Percentiles rank a stretch among this genome's conserved stretches.
Conservation (phyloP, 2,113 vertebrate genomes). For the Nestor notabilis region DNA sequence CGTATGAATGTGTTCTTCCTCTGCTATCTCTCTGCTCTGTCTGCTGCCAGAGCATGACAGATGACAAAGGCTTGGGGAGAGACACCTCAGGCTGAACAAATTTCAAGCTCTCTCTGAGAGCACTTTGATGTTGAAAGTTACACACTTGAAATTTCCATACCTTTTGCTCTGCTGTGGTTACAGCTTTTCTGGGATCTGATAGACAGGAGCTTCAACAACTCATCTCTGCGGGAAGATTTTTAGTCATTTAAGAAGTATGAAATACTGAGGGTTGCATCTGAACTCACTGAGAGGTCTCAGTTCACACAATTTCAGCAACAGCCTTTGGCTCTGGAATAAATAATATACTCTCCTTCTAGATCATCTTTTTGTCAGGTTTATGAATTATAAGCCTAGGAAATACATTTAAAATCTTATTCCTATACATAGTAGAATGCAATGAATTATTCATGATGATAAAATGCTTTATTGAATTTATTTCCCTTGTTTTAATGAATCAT, state of each 20-base stretch:
- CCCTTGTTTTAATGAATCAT: background rate
- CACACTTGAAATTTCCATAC: conserved; percentile 63
- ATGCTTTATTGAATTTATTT: background rate
- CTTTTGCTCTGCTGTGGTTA: background rate
- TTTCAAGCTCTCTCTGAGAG: conserved; percentile 61
- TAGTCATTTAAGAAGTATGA: background rate
- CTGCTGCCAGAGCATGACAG: conserved; percentile 65
- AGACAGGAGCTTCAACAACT: background rate
- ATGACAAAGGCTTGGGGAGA: conserved; percentile 75
- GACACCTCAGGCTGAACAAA: conserved; percentile 74
- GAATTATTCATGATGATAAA: conserved; percentile 16
- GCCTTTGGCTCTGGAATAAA: background rate
- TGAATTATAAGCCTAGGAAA: background rate
- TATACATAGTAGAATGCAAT: background rate
- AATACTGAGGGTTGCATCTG: background rate
- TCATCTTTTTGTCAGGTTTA: background rate
- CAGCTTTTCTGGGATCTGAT: background rate
- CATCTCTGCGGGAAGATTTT: background rate
- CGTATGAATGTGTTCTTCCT: conserved; percentile 68
- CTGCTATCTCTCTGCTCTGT: conserved; percentile 57
- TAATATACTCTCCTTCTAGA: background rate
- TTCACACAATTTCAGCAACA: background rate
- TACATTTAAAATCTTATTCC: background rate
- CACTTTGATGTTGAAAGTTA: conserved; percentile 76
- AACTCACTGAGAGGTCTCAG: background rate